These are phyloP conservation scores for Drosophila busckii DNA, from an alignment of 1,140 invertebrate genomes.

Conservation along the genomic window DNA sequence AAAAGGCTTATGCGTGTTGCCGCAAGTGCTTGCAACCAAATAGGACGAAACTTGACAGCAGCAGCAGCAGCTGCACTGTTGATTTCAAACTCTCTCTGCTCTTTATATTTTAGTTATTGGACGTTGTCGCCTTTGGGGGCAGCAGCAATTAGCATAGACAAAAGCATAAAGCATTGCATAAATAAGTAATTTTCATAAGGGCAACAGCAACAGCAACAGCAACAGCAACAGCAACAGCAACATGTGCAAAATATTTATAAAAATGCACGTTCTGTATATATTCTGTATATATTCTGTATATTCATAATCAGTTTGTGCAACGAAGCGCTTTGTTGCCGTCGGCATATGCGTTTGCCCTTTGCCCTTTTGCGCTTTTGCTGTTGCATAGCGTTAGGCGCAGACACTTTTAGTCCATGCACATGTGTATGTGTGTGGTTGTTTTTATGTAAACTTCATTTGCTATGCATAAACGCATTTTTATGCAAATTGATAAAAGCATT, in stretches of 20 bases:
- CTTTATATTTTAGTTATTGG: conserved; percentile 36
- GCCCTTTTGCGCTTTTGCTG: conserved; percentile 17
- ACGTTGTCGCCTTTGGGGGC: conserved; percentile 11
- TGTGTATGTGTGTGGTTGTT: conserved; percentile 6
- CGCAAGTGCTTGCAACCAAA: conserved; percentile 33
- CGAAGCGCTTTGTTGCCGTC: conserved; percentile 39
- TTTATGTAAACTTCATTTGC: conserved; percentile 55
- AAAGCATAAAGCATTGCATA: conserved; percentile 61
- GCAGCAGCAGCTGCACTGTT: conserved; percentile 4
- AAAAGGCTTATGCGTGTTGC: conserved; percentile 63
- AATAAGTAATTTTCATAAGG: conserved; percentile 66
- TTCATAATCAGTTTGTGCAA: conserved; percentile 75
- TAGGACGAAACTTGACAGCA: background rate
- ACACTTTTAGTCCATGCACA: conserved; percentile 1
- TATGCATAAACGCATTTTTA: conserved; percentile 75
- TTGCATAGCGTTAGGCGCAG: conserved; percentile 57
- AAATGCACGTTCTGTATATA: conserved; percentile 56
- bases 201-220: conserved; percentile 19
- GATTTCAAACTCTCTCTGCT: too few species aligned
- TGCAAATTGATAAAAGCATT: conserved; percentile 75
- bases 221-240: background rate
- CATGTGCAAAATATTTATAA: conserved; percentile 57
- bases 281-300: too few species aligned
- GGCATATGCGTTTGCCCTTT: conserved; percentile 4
- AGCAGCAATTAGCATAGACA: conserved; percentile 11